phyloP scores from a whole-genome alignment of 2,888 invertebrate species.

The Blomia tropicalis region DNA sequence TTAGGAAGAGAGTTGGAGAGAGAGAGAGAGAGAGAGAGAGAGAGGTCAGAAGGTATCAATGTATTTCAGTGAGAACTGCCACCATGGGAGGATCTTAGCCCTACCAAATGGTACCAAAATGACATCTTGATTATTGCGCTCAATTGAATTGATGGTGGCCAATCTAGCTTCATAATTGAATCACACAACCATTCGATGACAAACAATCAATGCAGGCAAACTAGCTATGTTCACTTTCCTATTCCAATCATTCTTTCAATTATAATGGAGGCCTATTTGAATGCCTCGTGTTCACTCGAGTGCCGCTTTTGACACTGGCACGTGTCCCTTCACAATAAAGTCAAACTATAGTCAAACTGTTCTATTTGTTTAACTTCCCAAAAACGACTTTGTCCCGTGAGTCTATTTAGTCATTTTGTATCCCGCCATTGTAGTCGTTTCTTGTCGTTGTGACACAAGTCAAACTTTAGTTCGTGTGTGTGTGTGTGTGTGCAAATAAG shows the following conservation, averaged over 20 bases:
- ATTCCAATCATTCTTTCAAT: not conserved
- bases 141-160: not conserved
- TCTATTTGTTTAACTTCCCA: not conserved
- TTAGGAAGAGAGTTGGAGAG: too few relatives aligned
- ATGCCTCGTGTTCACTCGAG: not conserved
- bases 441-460: not conserved
- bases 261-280: not conserved
- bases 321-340: not conserved
- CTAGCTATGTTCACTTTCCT: too few relatives aligned
- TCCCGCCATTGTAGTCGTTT: not conserved
- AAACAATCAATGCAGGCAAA: too few relatives aligned
- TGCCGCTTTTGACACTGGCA: not conserved
- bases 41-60: constrained; percentile 8
- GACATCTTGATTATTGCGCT: not conserved
- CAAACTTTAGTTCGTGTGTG: not conserved
- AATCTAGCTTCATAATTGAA: not conserved
- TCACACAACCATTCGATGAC: not conserved
- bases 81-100: not conserved
- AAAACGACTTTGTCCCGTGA: not conserved
- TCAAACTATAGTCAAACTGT: too few relatives aligned
- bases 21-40: not conserved
- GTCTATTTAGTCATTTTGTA: constrained; percentile 12
- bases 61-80: not conserved
- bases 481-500: not conserved
- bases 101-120: not conserved